Conservation (phyloP, 2,888 invertebrate genomes). For the Mimas tiliae region DNA sequence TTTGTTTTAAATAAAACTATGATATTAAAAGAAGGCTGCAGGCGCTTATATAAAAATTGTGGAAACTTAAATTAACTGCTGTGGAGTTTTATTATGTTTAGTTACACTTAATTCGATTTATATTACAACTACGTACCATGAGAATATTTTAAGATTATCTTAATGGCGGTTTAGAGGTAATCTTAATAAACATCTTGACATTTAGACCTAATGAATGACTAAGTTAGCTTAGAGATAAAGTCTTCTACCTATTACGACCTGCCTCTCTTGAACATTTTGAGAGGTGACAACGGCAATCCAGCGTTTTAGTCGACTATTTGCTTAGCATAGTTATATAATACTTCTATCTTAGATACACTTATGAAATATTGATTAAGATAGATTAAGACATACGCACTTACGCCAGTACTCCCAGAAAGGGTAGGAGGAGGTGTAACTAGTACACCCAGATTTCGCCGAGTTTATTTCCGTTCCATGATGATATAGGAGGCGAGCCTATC, state of each 20-base stretch:
- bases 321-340: no score
- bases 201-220: constrained; percentile 6
- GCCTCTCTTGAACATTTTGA: not conserved
- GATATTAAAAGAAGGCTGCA: no score
- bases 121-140: not conserved
- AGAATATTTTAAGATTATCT: constrained; percentile 11
- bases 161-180: not conserved
- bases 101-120: not conserved
- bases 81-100: not conserved
- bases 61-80: not conserved
- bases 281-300: not conserved
- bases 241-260: not conserved
- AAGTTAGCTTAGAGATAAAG: not conserved
- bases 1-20: no score
- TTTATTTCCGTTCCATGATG: no score
- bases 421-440: no score
- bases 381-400: no score
- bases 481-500: no score
- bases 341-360: no score
- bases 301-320: not conserved
- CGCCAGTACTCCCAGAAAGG: no score
- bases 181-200: constrained; percentile 20
- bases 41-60: not conserved
- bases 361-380: no score
- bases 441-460: no score